Evolutionary conservation across 2,888 invertebrate species (phyloP), one percentile per base, ranked within the genome.

Genomic region (Tetrapedia diversipes): DNA sequence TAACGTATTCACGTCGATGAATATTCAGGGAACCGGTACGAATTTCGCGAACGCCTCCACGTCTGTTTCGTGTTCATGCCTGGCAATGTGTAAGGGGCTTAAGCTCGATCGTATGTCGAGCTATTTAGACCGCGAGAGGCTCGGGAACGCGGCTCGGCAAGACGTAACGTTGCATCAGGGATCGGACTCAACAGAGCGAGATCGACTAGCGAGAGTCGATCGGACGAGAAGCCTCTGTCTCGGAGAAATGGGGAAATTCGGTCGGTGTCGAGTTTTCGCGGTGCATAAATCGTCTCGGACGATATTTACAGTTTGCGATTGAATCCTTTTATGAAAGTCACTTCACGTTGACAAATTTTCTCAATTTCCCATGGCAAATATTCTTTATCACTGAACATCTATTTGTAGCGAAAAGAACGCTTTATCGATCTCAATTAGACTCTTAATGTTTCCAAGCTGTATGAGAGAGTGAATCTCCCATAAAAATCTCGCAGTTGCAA

Each of bases 1-100:
- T 51, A 65, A 57, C 65, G 54, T 27, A 65, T 41, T 56, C 57
- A 19, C 51, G 43, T 41, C 61, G 73, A 61, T 73, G 73, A 73
- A 73, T 73, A 70, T 73, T 60, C 73, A 70, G 29, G n/a, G 27
- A 32, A 34, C 60, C 41, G 32, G 2, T 32, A n/a, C 41, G 29
- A 63, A 45, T 57, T 64, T 59, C 37, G 16, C 47, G 54, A 64
- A 16, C 47, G 39, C n/a, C 16, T 4, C 37, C 57, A 16, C 41
- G 27, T 65, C 41, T 41, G 41, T 53, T 64, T 14, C 39, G 63
- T 19, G 63, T 41, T n/a, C 19, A 16, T 14, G 19, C 34, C 10
- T 10, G 56, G 16, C 39, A 27, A 34, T 24, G 71, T 39, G 57
- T 27, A 22, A 29, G n/a, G 37, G n/a, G 37, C 16, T 59, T 67